Evolutionary conservation across 2,797 vertebrate species (phyloP).

Genomic region (Monodelphis domestica): DNA sequence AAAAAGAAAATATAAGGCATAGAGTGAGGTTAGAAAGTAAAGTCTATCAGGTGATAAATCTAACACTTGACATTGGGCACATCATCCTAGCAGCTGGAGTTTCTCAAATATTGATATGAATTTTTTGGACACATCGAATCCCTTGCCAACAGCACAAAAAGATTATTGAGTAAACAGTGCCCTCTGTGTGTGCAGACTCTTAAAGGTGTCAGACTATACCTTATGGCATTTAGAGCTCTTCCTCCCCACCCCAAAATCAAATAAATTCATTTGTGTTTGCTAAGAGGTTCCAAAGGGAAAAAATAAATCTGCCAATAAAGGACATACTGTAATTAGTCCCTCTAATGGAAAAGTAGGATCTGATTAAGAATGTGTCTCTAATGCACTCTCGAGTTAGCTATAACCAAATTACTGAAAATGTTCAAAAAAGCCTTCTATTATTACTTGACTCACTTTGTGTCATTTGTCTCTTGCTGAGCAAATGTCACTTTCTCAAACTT

Average conservation of each 20-base stretch:
- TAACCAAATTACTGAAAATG: constrained; percentile 76
- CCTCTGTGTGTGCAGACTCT: constrained; percentile 59
- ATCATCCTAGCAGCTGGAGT: not conserved
- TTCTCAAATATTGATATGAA: constrained; percentile 28
- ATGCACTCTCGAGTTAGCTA: constrained; percentile 69
- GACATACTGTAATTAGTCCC: constrained; percentile 64
- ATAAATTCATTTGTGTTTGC: constrained; percentile 64
- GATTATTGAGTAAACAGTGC: constrained; percentile 59
- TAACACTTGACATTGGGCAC: constrained; percentile 53
- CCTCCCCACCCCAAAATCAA: constrained; percentile 37
- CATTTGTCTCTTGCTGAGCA: constrained; percentile 70
- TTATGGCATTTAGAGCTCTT: constrained; percentile 17
- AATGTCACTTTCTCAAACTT: constrained; percentile 56
- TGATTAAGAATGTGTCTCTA: constrained; percentile 72
- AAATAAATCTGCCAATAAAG: constrained; percentile 69
- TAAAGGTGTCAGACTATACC: not conserved
- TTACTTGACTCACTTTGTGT: constrained; percentile 68
- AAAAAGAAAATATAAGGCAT: constrained; percentile 51
- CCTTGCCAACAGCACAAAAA: not conserved
- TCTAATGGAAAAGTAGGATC: constrained; percentile 73
- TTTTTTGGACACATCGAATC: constrained; percentile 18
- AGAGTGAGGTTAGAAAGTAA: not conserved
- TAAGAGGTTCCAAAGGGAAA: constrained; percentile 57
- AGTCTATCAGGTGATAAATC: constrained; percentile 59
- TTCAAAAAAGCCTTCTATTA: constrained; percentile 64